phyloP scores from a whole-genome alignment of 2,113 vertebrate genomes.

The Chionis minor region DNA sequence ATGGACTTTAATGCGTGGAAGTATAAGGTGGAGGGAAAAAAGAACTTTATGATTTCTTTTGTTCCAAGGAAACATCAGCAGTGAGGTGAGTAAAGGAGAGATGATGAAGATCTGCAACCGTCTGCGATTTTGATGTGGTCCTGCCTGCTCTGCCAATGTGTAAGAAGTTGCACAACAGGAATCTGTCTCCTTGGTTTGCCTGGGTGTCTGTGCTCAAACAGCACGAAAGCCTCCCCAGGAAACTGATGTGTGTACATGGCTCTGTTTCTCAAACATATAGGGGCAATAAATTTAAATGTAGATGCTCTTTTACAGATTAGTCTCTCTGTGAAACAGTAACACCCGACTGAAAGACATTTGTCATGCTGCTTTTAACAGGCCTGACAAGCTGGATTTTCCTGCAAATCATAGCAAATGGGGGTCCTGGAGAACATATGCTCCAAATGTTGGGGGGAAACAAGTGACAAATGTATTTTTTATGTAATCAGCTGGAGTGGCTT shows the following conservation, averaged over 20 bases:
- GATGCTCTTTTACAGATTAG: constrained; percentile 10
- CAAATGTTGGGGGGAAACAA: background rate
- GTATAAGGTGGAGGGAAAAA: background rate
- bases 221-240: background rate
- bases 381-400: constrained; percentile 21
- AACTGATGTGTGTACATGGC: background rate
- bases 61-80: constrained; percentile 17
- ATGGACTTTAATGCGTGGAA: background rate
- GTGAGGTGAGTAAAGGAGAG: constrained; percentile 14
- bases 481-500: background rate
- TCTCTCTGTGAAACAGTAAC: background rate
- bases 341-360: background rate
- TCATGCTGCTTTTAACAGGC: constrained; percentile 12
- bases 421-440: background rate
- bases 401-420: background rate
- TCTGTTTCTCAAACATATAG: background rate
- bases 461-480: background rate
- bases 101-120: background rate
- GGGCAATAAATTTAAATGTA: constrained; percentile 9
- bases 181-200: background rate
- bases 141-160: background rate
- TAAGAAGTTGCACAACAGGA: background rate
- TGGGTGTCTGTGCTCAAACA: background rate
- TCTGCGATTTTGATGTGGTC: constrained; percentile 7
- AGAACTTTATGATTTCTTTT: constrained; percentile 16